A percentile compares a stretch with the other conserved stretches of the same genome.
Conservation (phyloP, 2,888 invertebrate genomes). For the Drosophila prolongata region DNA sequence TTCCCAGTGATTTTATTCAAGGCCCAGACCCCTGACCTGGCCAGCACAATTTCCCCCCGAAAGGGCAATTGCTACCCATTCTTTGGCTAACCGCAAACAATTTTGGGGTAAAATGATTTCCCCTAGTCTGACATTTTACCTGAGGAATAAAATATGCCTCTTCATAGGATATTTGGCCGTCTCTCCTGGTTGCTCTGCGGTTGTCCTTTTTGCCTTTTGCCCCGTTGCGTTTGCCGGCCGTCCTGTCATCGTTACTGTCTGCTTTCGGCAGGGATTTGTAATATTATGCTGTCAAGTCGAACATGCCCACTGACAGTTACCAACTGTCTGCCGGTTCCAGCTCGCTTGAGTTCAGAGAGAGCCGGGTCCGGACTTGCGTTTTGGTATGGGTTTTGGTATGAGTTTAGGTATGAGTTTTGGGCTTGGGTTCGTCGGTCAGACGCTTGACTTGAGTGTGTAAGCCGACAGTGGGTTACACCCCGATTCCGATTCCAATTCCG, state of each 20-base stretch:
- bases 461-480: slow-evolving; percentile 39
- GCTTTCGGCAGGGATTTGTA: slow-evolving; percentile 82
- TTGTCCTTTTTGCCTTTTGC: slow-evolving; percentile 72
- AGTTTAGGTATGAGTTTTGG: no score
- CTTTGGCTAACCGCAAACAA: slow-evolving; percentile 28
- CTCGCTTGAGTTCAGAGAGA: slow-evolving; percentile 43
- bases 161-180: slow-evolving; percentile 33
- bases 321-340: slow-evolving; percentile 63
- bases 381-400: no score
- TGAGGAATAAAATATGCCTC: slow-evolving; percentile 48
- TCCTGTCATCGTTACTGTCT: slow-evolving; percentile 78
- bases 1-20: slow-evolving; percentile 10
- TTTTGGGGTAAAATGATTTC: slow-evolving; percentile 37
- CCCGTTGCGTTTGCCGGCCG: slow-evolving; percentile 45
- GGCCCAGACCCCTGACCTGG: slow-evolving; percentile 9
- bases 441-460: slow-evolving; percentile 65
- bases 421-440: neutral
- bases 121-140: slow-evolving; percentile 38
- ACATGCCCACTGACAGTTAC: slow-evolving; percentile 78
- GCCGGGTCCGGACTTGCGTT: no score
- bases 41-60: neutral
- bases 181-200: slow-evolving; percentile 48
- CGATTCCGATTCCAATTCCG: slow-evolving; percentile 24
- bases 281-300: slow-evolving; percentile 81
- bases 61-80: slow-evolving; percentile 12